phyloP scores from a whole-genome alignment of 2,797 vertebrate species.

The Mus caroli region DNA sequence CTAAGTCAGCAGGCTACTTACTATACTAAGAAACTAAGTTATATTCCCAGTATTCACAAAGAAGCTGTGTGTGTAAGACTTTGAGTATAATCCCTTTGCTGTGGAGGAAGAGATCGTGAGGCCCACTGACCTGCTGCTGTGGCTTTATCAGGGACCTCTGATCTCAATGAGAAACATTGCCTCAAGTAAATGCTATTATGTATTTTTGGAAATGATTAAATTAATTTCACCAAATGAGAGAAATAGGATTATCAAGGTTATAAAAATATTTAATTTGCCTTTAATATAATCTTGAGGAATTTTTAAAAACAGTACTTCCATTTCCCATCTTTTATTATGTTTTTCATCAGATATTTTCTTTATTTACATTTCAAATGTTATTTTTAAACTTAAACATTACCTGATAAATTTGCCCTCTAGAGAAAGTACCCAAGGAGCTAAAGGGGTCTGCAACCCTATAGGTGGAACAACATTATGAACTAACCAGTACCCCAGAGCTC shows the following conservation, averaged over 20 bases:
- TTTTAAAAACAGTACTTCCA: neutral
- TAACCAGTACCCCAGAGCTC: too few species aligned
- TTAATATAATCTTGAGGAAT: constrained; percentile 20
- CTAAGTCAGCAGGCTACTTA: neutral
- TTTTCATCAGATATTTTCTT: too few species aligned
- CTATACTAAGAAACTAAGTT: neutral
- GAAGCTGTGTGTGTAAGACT: neutral
- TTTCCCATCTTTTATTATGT: constrained; percentile 5
- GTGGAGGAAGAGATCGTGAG: neutral
- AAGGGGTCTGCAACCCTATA: too few species aligned
- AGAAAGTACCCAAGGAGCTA: too few species aligned
- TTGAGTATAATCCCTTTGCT: neutral
- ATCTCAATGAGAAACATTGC: neutral
- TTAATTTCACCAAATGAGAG: neutral
- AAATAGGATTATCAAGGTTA: constrained; percentile 32
- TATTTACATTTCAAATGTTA: too few species aligned
- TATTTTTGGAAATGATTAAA: constrained; percentile 48
- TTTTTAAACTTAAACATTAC: constrained; percentile 61
- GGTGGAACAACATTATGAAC: too few species aligned
- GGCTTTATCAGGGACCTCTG: neutral
- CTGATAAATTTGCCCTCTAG: neutral
- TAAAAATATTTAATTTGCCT: neutral
- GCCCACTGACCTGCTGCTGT: neutral
- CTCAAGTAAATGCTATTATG: neutral
- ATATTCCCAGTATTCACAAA: neutral